Evolutionary conservation across 1,140 invertebrate species (phyloP).

Genomic region (Capitella teleta): DNA sequence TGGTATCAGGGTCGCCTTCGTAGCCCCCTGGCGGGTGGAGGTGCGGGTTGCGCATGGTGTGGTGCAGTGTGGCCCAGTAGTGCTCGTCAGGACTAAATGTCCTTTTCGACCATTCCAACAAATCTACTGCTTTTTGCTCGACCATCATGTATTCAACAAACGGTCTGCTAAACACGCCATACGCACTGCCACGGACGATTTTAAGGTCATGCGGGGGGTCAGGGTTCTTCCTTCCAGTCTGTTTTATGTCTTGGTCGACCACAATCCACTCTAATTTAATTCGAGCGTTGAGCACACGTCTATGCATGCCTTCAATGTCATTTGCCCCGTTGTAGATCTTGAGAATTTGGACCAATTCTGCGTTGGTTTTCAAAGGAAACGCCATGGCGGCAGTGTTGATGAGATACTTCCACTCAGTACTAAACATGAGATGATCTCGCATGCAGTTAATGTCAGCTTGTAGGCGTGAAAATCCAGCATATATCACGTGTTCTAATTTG

Average conservation of each 20-base stretch:
- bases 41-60: slow-evolving; percentile 17
- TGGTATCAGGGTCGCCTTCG: background rate
- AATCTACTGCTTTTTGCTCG: slow-evolving; percentile 15
- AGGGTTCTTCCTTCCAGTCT: slow-evolving; percentile 15
- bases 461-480: slow-evolving; percentile 14
- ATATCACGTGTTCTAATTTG: slow-evolving; percentile 11
- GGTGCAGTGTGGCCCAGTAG: slow-evolving; percentile 30
- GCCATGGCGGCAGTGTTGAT: slow-evolving; percentile 22
- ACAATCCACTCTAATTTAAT: slow-evolving; percentile 15
- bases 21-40: slow-evolving; percentile 22
- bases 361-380: slow-evolving; percentile 23
- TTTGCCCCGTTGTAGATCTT: slow-evolving; percentile 24
- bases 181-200: slow-evolving; percentile 31
- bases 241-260: too few relatives aligned
- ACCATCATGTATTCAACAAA: slow-evolving; percentile 27
- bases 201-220: slow-evolving; percentile 21
- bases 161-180: slow-evolving; percentile 24
- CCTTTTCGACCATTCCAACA: slow-evolving; percentile 23
- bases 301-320: slow-evolving; percentile 14
- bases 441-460: slow-evolving; percentile 18
- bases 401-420: slow-evolving; percentile 21
- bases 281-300: slow-evolving; percentile 2
- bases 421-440: slow-evolving; percentile 13
- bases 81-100: slow-evolving; percentile 34
- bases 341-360: slow-evolving; percentile 22